Base-by-base conservation (phyloP, 2,888 invertebrate species). In the Cataglyphis livida region DNA sequence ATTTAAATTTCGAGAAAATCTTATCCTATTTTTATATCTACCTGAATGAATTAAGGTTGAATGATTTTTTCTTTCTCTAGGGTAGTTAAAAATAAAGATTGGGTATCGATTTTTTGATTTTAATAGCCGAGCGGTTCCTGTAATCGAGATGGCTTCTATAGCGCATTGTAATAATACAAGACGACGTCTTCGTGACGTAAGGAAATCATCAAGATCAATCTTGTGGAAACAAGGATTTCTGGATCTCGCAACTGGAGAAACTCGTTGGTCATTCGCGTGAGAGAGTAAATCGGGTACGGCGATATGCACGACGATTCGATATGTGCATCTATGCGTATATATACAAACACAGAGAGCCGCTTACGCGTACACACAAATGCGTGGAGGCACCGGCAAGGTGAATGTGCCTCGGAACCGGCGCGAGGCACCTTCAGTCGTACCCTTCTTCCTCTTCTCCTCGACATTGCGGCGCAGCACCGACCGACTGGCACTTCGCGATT, bases 341-440 rank as follows among this genome's bases (percentile, higher is more conserved):
- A 25, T 32, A 28, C 21, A 62, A 75, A 21, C n/a, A 5, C 44
- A 15, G 4, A 44, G 84, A 85, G 61, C 85, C 83, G 85, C 65
- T 89, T 85, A 87, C 89, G 88, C 89, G 86, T 88, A 78, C 84
- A 90, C 82, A 86, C 87, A 89, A 84, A 85, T 90, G 87, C 87
- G 87, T 88, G 78, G 54, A 84, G 87, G 82, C 35, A 35, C 38
- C 1, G 75, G 82, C 85, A 92, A 91, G 92, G 92, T 92, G 92
- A 92, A 91, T 90, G 92, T 85, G 89, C 92, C 90, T 85, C 89
- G 88, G 86, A 84, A 71, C 44, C 87, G 59, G 85, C 86, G 85
- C 61, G 87, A 87, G 86, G 86, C 88, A 87, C 87, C 87, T 86
- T 90, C 91, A 91, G 92, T 91, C 89, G 90, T 81, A 89, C 86